Conservation (phyloP, 2,113 vertebrate genomes). For the Cyanoramphus novaezelandiae region DNA sequence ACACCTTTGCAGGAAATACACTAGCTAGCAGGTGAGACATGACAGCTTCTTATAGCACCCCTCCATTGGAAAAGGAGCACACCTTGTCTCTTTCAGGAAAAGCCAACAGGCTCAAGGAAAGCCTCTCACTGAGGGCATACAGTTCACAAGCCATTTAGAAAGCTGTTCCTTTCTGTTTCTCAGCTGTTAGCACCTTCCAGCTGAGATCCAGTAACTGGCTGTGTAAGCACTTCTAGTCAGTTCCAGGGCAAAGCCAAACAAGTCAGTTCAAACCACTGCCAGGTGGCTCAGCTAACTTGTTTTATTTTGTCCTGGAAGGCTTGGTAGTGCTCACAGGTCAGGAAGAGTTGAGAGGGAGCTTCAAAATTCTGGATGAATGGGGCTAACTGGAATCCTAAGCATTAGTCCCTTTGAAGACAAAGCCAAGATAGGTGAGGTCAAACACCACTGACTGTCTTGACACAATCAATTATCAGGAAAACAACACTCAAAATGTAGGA, state of each 20-base stretch:
- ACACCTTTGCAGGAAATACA: neutral
- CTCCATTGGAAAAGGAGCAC: neutral
- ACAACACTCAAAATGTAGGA: neutral
- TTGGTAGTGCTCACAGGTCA: slow-evolving; percentile 21
- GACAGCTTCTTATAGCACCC: neutral
- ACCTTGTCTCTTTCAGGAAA: neutral
- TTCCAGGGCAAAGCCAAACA: slow-evolving; percentile 64
- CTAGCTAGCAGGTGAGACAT: neutral
- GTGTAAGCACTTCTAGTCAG: slow-evolving; percentile 55
- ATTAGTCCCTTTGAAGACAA: neutral
- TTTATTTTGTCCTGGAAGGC: slow-evolving; percentile 54
- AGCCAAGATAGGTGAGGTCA: neutral
- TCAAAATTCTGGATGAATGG: neutral
- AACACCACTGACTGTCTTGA: neutral
- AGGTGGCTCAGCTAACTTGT: slow-evolving; percentile 55
- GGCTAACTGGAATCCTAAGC: neutral
- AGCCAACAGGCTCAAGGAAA: neutral
- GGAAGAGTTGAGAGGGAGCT: slow-evolving; percentile 41
- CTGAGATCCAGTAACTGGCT: slow-evolving; percentile 27
- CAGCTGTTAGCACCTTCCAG: slow-evolving; percentile 32
- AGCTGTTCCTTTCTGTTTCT: neutral
- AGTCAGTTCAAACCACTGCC: slow-evolving; percentile 48
- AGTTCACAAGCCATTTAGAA: neutral
- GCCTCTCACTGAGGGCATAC: neutral
- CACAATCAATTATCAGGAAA: neutral